Evolutionary conservation across 2,888 invertebrate species (phyloP).

Genomic region (Hemicrepidius hirtus): DNA sequence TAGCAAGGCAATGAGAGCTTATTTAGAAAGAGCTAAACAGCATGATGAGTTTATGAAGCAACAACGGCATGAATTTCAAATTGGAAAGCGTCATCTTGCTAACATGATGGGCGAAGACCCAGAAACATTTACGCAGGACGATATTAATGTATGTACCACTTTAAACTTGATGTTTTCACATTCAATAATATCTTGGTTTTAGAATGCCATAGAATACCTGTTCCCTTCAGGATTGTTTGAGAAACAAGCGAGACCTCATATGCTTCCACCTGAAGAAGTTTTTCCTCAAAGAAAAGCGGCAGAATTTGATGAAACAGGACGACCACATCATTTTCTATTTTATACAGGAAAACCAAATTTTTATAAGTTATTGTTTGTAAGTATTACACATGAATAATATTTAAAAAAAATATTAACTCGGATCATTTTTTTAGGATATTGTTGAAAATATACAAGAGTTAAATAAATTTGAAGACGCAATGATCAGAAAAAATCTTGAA

Average conservation of each 20-base stretch:
- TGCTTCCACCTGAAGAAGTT: constrained; percentile 93
- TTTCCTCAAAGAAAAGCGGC: constrained; percentile 90
- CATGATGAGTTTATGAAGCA: constrained; percentile 90
- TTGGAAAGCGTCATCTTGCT: constrained; percentile 96
- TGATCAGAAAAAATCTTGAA: constrained; percentile 77
- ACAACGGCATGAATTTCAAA: constrained; percentile 86
- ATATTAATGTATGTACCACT: constrained; percentile 81
- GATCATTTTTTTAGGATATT: constrained; percentile 75
- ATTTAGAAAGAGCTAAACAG: constrained; percentile 86
- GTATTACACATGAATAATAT: constrained; percentile 60
- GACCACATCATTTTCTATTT: constrained; percentile 93
- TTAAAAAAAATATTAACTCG: constrained; percentile 35
- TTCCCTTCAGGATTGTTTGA: constrained; percentile 96
- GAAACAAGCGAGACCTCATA: constrained; percentile 87
- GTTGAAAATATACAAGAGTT: constrained; percentile 80
- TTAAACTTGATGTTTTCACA: not conserved
- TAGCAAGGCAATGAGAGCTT: constrained; percentile 93
- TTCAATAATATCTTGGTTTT: constrained; percentile 62
- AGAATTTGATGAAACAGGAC: constrained; percentile 92
- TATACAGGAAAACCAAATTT: constrained; percentile 93
- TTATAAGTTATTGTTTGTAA: constrained; percentile 87
- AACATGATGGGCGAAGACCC: constrained; percentile 99
- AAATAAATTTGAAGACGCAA: constrained; percentile 82
- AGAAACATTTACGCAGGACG: constrained; percentile 89
- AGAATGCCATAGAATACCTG: constrained; percentile 94